Evolutionary conservation across 2,797 vertebrate species (phyloP).

Genomic region (Hyperoplus lanceolatus): DNA sequence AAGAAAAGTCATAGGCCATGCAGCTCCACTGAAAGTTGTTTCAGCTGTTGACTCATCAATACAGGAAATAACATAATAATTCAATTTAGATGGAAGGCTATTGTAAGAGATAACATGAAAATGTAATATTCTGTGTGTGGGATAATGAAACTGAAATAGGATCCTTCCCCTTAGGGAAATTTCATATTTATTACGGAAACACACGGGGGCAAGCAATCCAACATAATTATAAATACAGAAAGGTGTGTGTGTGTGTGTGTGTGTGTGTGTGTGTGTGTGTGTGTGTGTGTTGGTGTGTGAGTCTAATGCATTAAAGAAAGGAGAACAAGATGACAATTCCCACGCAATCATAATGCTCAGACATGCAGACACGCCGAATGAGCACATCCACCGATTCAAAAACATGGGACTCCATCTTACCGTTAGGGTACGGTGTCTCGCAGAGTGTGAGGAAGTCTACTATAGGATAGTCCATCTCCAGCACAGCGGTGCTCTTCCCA

Average conservation of each 20-base stretch:
- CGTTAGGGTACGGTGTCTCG: conserved; percentile 98
- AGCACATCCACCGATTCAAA: background rate
- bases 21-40: conserved; percentile 32
- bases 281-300: background rate
- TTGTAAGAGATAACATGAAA: conserved; percentile 62
- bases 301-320: background rate
- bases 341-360: background rate
- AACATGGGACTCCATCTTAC: conserved; percentile 58
- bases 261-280: background rate
- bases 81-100: conserved; percentile 54
- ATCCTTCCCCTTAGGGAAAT: conserved; percentile 69
- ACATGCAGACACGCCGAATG: background rate
- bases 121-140: conserved; percentile 51
- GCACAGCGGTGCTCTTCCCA: conserved; percentile 96
- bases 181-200: conserved; percentile 70
- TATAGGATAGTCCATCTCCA: conserved; percentile 99
- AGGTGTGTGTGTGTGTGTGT: conserved; percentile 2
- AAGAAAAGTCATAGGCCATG: conserved; percentile 14
- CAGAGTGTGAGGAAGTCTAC: conserved; percentile 98
- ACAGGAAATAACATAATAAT: conserved; percentile 55
- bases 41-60: conserved; percentile 41
- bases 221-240: conserved; percentile 63
- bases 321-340: background rate
- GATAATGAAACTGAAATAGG: conserved; percentile 66
- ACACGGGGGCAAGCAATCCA: conserved; percentile 31